phyloP scores from a whole-genome alignment of 1,140 invertebrate genomes.

The Littorina saxatilis region DNA sequence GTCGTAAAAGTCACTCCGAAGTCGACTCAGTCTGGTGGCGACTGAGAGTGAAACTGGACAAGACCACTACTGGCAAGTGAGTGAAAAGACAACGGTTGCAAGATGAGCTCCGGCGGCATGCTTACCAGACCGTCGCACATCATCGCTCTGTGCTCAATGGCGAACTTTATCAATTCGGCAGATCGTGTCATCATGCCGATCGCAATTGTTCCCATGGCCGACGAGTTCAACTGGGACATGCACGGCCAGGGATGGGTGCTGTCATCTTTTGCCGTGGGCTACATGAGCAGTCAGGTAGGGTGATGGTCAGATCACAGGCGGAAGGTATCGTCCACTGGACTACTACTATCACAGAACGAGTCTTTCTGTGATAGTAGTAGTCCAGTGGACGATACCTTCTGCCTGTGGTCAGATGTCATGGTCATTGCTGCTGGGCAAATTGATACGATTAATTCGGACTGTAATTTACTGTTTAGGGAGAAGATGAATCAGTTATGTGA shows the following conservation, averaged over 20 bases:
- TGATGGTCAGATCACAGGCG: too few relatives aligned
- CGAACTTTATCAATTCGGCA: slow-evolving; percentile 89
- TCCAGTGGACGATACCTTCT: too few relatives aligned
- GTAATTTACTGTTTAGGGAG: too few relatives aligned
- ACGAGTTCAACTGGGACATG: slow-evolving; percentile 85
- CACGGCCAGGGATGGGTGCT: slow-evolving; percentile 87
- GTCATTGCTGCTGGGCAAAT: too few relatives aligned
- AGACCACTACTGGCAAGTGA: too few relatives aligned
- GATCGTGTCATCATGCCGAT: slow-evolving; percentile 89
- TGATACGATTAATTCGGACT: too few relatives aligned
- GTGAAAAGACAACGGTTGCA: too few relatives aligned
- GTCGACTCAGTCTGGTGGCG: not conserved
- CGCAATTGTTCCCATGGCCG: slow-evolving; percentile 86
- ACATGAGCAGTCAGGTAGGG: slow-evolving; percentile 86
- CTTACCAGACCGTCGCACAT: slow-evolving; percentile 77
- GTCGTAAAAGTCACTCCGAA: not conserved
- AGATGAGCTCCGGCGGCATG: slow-evolving; percentile 46
- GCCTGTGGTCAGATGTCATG: too few relatives aligned
- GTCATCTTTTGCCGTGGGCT: slow-evolving; percentile 87
- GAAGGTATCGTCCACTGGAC: too few relatives aligned
- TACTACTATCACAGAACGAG: too few relatives aligned
- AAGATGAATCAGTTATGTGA: too few relatives aligned
- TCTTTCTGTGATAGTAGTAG: too few relatives aligned
- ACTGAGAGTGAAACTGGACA: not conserved
- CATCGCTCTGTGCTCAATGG: slow-evolving; percentile 84